Base-by-base conservation (phyloP, 2,113 vertebrate genomes). In the Amblyopsis rosae region DNA sequence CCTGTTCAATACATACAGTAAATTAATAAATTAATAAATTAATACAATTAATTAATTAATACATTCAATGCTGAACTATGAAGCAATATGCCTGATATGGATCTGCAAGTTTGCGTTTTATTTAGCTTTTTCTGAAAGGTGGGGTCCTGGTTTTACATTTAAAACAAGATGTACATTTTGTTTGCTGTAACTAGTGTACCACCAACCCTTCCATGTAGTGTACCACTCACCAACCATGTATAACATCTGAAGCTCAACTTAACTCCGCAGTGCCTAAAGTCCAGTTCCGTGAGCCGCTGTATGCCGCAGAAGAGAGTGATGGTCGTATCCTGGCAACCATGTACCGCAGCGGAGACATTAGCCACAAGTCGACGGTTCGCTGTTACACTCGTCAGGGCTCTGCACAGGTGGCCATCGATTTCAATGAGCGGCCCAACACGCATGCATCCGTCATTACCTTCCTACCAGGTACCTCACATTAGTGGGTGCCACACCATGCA, bases 301-400 rank as follows among this genome's bases (percentile, higher is more conserved):
- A 95, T 62, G 61, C 71, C 6, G 95, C 90, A 61, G 92, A 93
- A 84, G 97, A 99, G 85, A 89, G 92, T 6, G 93, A 94, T 16
- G 90, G 94, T 16, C 90, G 79, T 65, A 74, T 99, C 69, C 79
- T 84, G 9, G 93, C 90, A 0, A 19, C 85, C 57, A 87, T 98
- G 62, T 88, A 90, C 51, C 93, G 97, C 82, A 96, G 91, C 1
- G 97, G 97, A 0, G 96, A 99, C 79, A 67, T 93, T 81, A 89
- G 17, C 60, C 86, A 92, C 84, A 87, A 72, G 57, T 97, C 96
- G 59, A 95, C 93, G 0, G 94, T 96, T 3, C 94, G 96, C 53
- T 99, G 97, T 73, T 99, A 95, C 63, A 96, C 95, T 1, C 93
- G 96, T 1, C 97, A 98, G 86, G 95, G 90, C 0, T 95, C 97